Base-by-base conservation (phyloP, 2,888 invertebrate species). In the Agrotis ipsilon region DNA sequence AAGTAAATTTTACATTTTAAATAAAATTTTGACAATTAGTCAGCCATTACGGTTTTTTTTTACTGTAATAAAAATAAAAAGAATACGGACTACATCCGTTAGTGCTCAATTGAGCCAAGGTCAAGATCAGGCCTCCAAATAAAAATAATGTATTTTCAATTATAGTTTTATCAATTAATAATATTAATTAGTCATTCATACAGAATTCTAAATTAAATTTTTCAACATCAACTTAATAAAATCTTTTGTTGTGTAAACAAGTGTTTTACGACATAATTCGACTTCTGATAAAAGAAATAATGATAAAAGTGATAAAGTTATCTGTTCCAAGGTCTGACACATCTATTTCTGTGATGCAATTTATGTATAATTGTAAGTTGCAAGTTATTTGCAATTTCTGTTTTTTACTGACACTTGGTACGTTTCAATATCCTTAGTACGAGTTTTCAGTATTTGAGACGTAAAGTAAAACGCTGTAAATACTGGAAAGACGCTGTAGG, bases 211-310 rank as follows among this genome's bases (percentile, higher is more conserved):
- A 21, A 2, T 51, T 7, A 7, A 1, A 24, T 3, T 24, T 67
- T 27, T 51, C 24, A 19, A 24, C 52, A 32, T 21, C 27, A 9
- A 18, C 27, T 6, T n/a, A 21, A 16, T 13, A 3, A 27, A 45
- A 9, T 32, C 9, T 39, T 16, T 39, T 69, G 66, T 75, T 77
- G 60, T 68, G 65, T 60, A 77, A 70, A 63, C 57, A 43, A 46
- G 11, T 59, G 54, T 65, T 80, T n/a, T 19, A 32, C 24, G 19
- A 55, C 77, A 18, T 59, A 55, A 55, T 69, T 78, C 62, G 70
- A 69, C 61, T 46, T 32, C 13, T 70, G 81, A 82, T 79, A 72
- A 71, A 68, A 79, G 67, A 81, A 71, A 55, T 60, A 59, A 27
- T 59, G 64, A 68, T 60, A 66, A 78, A 49, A 51, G 39, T 51